These are phyloP conservation scores for Parazoanthus swiftii DNA, from an alignment of 92 coral and sea anemone species.

Conservation along the genomic window DNA sequence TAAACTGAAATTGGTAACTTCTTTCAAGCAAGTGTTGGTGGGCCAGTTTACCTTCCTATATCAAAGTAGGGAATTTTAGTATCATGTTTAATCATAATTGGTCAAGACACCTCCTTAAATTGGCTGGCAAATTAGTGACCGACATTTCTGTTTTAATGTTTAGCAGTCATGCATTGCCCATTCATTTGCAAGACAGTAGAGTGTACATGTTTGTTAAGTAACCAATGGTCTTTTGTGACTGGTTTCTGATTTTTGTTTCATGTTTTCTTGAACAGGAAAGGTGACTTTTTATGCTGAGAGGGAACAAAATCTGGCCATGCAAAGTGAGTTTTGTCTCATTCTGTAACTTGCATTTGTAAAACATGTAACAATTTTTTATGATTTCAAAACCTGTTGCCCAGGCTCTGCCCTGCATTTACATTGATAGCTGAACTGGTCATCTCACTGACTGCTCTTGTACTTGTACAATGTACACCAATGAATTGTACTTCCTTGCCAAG, in stretches of 20 bases:
- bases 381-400: background rate
- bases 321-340: slow-evolving; percentile 14
- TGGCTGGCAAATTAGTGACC: background rate
- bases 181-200: background rate
- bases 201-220: background rate
- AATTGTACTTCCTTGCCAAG: background rate
- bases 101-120: too few species aligned
- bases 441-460: background rate
- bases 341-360: background rate
- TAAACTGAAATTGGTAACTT: too few species aligned
- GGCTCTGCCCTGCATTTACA: background rate
- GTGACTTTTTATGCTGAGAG: slow-evolving; percentile 29
- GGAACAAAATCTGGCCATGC: slow-evolving; percentile 22
- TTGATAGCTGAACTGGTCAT: background rate
- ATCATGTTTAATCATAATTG: too few species aligned
- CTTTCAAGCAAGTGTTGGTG: too few species aligned
- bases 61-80: too few species aligned
- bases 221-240: background rate
- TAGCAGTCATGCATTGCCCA: background rate
- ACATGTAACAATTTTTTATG: background rate
- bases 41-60: too few species aligned
- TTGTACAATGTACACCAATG: background rate
- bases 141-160: background rate
- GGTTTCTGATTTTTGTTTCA: background rate
- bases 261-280: slow-evolving; percentile 13